These are phyloP conservation scores for Melieria picta DNA, from an alignment of 2,888 invertebrate species.

Conservation along the genomic window DNA sequence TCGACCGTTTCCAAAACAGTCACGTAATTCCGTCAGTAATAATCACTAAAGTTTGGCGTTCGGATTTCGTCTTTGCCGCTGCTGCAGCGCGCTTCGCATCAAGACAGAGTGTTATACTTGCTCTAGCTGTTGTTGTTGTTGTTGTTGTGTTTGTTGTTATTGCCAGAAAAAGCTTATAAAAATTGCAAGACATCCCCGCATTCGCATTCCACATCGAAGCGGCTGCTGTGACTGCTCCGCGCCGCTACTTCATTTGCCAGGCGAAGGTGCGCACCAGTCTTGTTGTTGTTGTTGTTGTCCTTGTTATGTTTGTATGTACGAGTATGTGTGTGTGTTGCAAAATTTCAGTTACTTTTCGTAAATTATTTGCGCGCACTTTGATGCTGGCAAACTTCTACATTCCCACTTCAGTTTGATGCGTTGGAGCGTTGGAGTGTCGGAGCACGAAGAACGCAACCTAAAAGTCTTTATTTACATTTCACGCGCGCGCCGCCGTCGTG, in stretches of 20 bases:
- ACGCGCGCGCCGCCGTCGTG: constrained; percentile 56
- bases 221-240: no score
- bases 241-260: no score
- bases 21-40: constrained; percentile 66
- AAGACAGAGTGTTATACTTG: constrained; percentile 2
- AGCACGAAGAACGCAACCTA: no score
- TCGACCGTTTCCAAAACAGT: constrained; percentile 64
- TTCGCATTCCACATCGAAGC: neutral
- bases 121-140: constrained; percentile 6
- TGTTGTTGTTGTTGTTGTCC: neutral
- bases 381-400: constrained; percentile 14
- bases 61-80: constrained; percentile 25
- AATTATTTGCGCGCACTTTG: constrained; percentile 31
- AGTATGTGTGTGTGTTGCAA: neutral
- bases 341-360: constrained; percentile 15
- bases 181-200: constrained; percentile 41
- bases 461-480: constrained; percentile 58
- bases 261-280: no score
- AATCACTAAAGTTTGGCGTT: constrained; percentile 64
- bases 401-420: neutral
- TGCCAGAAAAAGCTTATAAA: constrained; percentile 41
- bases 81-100: neutral
- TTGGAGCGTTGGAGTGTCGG: no score
- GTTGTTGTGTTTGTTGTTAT: constrained; percentile 33
- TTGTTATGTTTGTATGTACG: neutral